phyloP scores from a whole-genome alignment of 2,888 invertebrate genomes.

The Hesperia comma region DNA sequence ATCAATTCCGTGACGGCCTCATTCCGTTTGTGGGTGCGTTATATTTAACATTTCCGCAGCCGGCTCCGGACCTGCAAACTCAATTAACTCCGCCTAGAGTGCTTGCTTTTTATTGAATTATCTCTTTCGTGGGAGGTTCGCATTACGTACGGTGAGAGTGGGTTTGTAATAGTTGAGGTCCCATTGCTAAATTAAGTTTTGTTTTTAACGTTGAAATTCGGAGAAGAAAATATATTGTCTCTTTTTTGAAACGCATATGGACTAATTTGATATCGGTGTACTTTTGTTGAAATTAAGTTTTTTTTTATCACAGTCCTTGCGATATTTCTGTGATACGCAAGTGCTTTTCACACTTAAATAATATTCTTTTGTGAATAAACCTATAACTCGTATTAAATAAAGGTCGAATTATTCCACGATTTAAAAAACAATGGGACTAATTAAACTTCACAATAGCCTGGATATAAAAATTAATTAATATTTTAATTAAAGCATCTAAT shows the following conservation, averaged over 20 bases:
- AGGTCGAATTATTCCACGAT: neutral
- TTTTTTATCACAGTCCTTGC: too few relatives aligned
- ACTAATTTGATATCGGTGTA: too few relatives aligned
- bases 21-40: conserved; percentile 19
- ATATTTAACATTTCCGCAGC: conserved; percentile 36
- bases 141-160: neutral
- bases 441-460: neutral
- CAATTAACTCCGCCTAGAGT: conserved; percentile 52
- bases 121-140: conserved; percentile 29
- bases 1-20: neutral
- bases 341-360: too few relatives aligned
- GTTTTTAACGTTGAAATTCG: too few relatives aligned
- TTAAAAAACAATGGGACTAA: neutral
- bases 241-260: too few relatives aligned
- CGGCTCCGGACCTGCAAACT: conserved; percentile 48
- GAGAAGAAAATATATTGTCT: too few relatives aligned
- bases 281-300: too few relatives aligned
- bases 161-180: too few relatives aligned
- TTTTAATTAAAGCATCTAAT: neutral
- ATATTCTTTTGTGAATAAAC: too few relatives aligned
- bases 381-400: neutral
- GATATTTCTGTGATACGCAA: too few relatives aligned
- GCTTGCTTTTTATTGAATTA: conserved; percentile 45
- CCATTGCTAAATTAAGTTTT: too few relatives aligned
- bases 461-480: neutral